A percentile compares a stretch with the other conserved stretches of the same genome.
These are phyloP conservation scores for Pyrgilauda ruficollis DNA, from an alignment of 2,113 vertebrate genomes.

Conservation along the genomic window DNA sequence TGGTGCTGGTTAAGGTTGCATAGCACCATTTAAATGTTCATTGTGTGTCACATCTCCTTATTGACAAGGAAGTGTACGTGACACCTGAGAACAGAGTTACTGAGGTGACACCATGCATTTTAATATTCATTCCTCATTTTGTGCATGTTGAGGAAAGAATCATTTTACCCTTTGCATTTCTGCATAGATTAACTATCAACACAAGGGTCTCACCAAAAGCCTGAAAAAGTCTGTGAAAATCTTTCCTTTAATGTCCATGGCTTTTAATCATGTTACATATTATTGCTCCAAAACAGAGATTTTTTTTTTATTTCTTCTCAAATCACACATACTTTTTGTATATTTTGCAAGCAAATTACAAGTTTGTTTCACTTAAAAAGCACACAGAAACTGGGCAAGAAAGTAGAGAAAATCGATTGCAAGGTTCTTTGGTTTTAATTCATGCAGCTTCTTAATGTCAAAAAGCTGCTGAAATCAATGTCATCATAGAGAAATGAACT, in stretches of 20 bases:
- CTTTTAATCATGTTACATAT: background rate
- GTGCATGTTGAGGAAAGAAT: background rate
- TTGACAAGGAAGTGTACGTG: background rate
- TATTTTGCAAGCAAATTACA: background rate
- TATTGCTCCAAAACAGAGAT: background rate
- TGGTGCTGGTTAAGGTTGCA: background rate
- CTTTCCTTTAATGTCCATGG: background rate
- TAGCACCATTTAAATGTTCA: background rate
- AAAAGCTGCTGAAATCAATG: background rate
- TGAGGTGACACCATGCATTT: background rate
- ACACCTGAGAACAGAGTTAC: background rate
- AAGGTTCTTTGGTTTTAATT: background rate
- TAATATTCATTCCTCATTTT: background rate
- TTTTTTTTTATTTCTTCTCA: background rate
- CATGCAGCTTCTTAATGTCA: background rate
- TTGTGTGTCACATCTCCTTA: background rate
- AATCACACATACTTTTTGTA: background rate
- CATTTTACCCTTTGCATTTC: background rate
- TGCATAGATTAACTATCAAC: background rate
- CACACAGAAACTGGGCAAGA: background rate
- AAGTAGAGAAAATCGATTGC: background rate
- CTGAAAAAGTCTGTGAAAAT: background rate
- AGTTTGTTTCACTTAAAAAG: background rate
- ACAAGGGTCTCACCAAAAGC: background rate
- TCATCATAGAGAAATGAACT: background rate